Evolutionary conservation across 53 echinoderm and acorn worm genomes (phyloP), one percentile per base, ranked within the genome.

Genomic region (Holothuria leucospilota): DNA sequence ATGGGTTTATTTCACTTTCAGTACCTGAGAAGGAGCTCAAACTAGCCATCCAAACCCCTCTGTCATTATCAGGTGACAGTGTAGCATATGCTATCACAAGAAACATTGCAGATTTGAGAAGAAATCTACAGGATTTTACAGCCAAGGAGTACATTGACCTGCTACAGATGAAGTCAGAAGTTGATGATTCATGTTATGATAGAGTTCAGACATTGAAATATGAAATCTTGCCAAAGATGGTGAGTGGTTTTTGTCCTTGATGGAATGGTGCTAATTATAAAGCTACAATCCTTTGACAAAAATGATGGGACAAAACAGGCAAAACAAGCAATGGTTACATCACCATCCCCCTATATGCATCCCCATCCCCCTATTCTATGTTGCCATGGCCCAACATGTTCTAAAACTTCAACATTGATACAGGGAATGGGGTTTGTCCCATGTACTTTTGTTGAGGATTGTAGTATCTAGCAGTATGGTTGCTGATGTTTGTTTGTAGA

Each of bases 121-220:
- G 85, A 68, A 92, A 95, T 81, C 90, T 96, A 3, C 93, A 93
- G 74, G 97, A 96, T 81, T 96, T 87, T 78, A 77, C 87, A 24
- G 91, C 97, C 68, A 95, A 93, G 69, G 93, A 96, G 15, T 96
- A 93, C 90, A 93, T 95, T 41, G 94, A 96, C 80, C 77, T 96
- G 2, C 84, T 89, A 23, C 89, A 91, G 20, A 80, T 91, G 69
- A 94, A 86, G 30, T 88, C 97, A 11, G 97, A 96, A 62, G 84
- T 93, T 25, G 93, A 96, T 63, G 66, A 85, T 16, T 71, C 67
- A 0, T 70, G 85, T 34, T 66, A 88, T 40, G 91, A 94, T 53
- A 93, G 88, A 83, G 66, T 86, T 5, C 91, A 94, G 65, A 91
- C 89, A 7, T 86, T 96, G 18, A 88, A 80, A 29, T 88, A 96